Conservation (phyloP, 2,888 invertebrate genomes). For the Cephus runcator region DNA sequence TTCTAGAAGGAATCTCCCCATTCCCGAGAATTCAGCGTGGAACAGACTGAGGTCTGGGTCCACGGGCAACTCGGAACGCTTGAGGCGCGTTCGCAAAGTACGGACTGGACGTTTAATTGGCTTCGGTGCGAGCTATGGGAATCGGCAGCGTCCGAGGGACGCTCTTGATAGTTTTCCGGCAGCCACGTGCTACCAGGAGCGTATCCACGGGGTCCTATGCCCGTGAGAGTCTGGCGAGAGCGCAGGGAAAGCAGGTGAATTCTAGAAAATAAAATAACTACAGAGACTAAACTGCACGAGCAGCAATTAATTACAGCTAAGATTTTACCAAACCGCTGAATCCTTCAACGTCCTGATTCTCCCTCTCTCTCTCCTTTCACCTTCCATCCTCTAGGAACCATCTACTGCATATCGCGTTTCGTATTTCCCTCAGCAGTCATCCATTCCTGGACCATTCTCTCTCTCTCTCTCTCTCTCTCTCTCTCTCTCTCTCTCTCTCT, state of each 20-base stretch:
- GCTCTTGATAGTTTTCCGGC: slow-evolving; percentile 7
- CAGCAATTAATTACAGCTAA: neutral
- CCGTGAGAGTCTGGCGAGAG: neutral
- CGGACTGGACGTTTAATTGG: neutral
- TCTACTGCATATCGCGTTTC: neutral
- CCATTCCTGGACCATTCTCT: neutral
- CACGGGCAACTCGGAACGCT: neutral
- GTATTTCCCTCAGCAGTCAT: neutral
- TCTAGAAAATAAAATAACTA: slow-evolving; percentile 10
- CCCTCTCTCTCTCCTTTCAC: slow-evolving; percentile 6
- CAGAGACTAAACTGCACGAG: neutral
- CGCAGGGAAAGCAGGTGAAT: slow-evolving; percentile 5
- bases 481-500: neutral
- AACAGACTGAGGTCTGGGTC: neutral
- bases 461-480: neutral
- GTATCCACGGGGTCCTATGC: neutral
- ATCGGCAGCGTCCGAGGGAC: neutral
- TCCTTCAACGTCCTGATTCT: neutral
- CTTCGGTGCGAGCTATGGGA: neutral
- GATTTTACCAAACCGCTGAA: neutral
- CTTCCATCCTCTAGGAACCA: slow-evolving; percentile 4
- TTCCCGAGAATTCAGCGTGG: neutral
- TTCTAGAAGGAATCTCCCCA: neutral
- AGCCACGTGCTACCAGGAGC: slow-evolving; percentile 5
- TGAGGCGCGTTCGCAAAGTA: neutral